Evolutionary conservation across 1,140 invertebrate genomes (phyloP), one percentile per base, ranked within the genome.

Genomic region (Brachionus paranguensis): DNA sequence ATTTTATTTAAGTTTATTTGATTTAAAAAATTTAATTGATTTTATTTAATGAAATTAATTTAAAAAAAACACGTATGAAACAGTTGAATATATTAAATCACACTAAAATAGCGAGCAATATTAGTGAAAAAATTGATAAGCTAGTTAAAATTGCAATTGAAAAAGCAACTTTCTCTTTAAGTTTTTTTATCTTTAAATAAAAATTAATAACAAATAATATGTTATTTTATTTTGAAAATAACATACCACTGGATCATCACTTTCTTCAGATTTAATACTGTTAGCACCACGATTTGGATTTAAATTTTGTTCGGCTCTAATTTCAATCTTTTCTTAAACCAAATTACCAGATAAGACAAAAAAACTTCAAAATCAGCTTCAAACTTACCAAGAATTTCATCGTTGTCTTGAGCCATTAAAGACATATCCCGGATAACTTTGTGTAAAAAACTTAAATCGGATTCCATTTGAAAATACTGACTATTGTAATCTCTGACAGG

Each of bases 381-480:
- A 41, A 45, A 10, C 17, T 17, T 43, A 72, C 68, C 68, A 43
- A 72, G 5, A 6, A 20, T 43, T 41, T 43, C 37, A 72, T 72
- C 33, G 8, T 72, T 37, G 2, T 72, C 68, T 45, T 41, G 37
- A 20, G 20, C n/a, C 4, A 72, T 20, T 11, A 72, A 11, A 17
- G 68, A 37, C 14, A 72, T 72, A 24, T 72, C 68, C 7, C 68
- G 33, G 3, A 72, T 43, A 12, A 43, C 33, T 41, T 4, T 41
- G 47, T 72, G 47, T 41, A 72, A 72, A 72, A 20, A 72, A 41
- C 43, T 43, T 1, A 72, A 20, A 17, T 72, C 68, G 7, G 33
- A 20, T 72, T 72, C 68, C 68, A 72, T 72, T 72, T 72, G 68
- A 72, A 41, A 72, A 41, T 43, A 47, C 11, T 72, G 68, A 72